These are phyloP conservation scores for Geococcyx californianus DNA, from an alignment of 2,113 vertebrate genomes.

Conservation along the genomic window DNA sequence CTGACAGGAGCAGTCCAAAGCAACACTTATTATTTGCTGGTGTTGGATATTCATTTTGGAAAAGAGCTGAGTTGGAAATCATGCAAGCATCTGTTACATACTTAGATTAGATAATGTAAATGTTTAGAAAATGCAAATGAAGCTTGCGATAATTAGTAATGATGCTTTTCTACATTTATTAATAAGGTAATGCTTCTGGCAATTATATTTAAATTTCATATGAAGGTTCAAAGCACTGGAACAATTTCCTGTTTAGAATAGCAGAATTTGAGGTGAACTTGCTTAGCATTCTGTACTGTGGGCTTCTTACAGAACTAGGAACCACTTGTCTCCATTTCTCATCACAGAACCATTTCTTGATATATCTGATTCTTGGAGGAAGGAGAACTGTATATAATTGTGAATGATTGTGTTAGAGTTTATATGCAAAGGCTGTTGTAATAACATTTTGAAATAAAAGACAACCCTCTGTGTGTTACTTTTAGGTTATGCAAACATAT, in stretches of 20 bases:
- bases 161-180: slow-evolving; percentile 71
- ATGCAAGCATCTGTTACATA: slow-evolving; percentile 60
- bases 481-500: neutral
- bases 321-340: neutral
- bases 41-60: neutral
- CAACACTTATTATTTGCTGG: slow-evolving; percentile 11
- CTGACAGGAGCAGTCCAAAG: neutral
- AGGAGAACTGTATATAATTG: neutral
- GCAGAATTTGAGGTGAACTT: neutral
- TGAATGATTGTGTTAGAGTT: neutral
- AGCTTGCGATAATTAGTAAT: slow-evolving; percentile 69
- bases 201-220: slow-evolving; percentile 71
- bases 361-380: neutral
- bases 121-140: slow-evolving; percentile 75
- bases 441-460: slow-evolving; percentile 55
- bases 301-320: neutral
- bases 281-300: neutral
- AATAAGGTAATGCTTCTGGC: slow-evolving; percentile 74
- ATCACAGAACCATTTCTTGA: neutral
- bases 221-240: slow-evolving; percentile 66
- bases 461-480: neutral
- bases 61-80: slow-evolving; percentile 55
- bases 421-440: neutral
- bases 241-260: slow-evolving; percentile 36
- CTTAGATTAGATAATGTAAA: slow-evolving; percentile 71